phyloP scores from a whole-genome alignment of 2,113 vertebrate genomes.

The Tragelaphus strepsiceros region DNA sequence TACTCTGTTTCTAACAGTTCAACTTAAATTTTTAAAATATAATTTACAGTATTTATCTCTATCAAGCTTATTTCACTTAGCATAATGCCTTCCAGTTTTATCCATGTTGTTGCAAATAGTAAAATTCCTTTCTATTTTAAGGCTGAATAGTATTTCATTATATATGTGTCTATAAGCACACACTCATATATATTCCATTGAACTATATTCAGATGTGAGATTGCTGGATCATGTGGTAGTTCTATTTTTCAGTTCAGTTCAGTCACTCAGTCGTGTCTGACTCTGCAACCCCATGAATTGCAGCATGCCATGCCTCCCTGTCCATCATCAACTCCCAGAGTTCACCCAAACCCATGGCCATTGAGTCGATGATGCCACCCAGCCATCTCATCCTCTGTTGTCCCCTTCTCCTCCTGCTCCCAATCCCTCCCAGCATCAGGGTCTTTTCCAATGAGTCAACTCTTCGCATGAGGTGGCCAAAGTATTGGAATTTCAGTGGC shows the following conservation, averaged over 20 bases:
- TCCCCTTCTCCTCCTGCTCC: no score
- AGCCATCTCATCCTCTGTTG: no score
- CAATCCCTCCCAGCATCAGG: no score
- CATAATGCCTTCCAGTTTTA: background rate
- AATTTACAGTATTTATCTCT: background rate
- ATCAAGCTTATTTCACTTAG: background rate
- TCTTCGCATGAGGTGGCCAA: no score
- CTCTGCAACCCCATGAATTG: no score
- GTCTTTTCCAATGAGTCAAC: no score
- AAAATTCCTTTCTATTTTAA: background rate
- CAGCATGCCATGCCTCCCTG: no score
- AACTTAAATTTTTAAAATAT: background rate
- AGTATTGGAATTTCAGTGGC: no score
- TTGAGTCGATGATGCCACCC: no score
- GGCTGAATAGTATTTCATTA: background rate
- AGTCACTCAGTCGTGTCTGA: rapidly evolving
- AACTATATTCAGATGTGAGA: background rate
- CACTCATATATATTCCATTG: background rate
- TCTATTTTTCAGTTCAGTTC: background rate
- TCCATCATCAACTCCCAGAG: no score
- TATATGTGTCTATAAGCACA: background rate
- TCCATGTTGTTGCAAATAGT: background rate
- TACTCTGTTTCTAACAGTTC: background rate
- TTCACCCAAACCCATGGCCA: no score
- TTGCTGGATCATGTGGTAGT: background rate